phyloP scores from a whole-genome alignment of 2,113 vertebrate species.

The Oreochromis niloticus region DNA sequence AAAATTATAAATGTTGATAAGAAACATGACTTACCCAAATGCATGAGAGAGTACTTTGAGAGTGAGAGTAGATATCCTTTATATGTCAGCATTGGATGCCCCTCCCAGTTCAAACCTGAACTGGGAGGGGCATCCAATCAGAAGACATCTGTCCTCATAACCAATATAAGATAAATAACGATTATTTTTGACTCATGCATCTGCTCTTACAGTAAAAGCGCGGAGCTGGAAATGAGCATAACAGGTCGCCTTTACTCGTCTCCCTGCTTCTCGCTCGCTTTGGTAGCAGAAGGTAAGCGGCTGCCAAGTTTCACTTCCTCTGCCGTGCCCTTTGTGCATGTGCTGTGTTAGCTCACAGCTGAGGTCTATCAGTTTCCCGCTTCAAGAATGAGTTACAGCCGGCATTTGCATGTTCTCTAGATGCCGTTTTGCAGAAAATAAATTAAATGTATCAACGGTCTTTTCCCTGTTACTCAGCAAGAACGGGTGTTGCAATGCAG shows the following conservation, averaged over 20 bases:
- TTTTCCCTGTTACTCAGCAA: slow-evolving; percentile 49
- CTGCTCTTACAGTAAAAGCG: background rate
- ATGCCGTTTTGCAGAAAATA: slow-evolving; percentile 14
- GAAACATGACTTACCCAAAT: background rate
- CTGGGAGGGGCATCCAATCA: background rate
- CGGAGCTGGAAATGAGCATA: background rate
- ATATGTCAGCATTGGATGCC: background rate
- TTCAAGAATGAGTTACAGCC: slow-evolving; percentile 1
- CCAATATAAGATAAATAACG: background rate
- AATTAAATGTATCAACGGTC: background rate
- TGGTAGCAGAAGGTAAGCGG: background rate
- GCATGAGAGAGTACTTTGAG: background rate
- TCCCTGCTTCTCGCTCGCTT: background rate
- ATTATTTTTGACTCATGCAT: background rate
- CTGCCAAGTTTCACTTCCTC: slow-evolving; percentile 51
- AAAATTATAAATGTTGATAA: background rate
- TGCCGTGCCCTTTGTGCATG: background rate
- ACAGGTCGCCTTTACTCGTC: background rate
- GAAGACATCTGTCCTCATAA: background rate
- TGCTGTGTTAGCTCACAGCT: slow-evolving; percentile 17
- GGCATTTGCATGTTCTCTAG: slow-evolving; percentile 49
- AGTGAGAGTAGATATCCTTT: background rate
- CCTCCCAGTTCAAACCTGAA: background rate
- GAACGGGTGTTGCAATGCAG: slow-evolving; percentile 51
- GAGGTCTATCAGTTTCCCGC: background rate